Evolutionary conservation across 1,140 invertebrate genomes (phyloP).

Genomic region (Eriocheir sinensis): DNA sequence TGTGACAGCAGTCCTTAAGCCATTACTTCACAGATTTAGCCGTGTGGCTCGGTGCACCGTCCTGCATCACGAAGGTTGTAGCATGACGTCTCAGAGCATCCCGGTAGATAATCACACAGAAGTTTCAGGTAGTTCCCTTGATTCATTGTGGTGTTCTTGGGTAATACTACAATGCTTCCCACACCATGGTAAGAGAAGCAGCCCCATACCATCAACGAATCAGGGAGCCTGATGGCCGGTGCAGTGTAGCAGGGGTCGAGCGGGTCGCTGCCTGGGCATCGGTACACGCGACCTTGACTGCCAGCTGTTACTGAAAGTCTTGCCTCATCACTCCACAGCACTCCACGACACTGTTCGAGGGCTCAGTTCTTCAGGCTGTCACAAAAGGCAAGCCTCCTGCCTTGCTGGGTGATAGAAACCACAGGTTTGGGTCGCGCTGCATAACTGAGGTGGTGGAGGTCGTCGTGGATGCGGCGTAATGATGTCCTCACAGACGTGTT

Average conservation of each 20-base stretch:
- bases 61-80: background rate
- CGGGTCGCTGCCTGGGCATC: too few relatives aligned
- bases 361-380: background rate
- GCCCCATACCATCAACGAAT: too few relatives aligned
- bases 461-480: too few relatives aligned
- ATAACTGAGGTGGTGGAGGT: background rate
- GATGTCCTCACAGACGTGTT: too few relatives aligned
- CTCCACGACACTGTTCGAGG: background rate
- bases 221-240: too few relatives aligned
- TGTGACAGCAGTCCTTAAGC: too few relatives aligned
- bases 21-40: background rate
- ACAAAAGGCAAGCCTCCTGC: background rate
- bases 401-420: background rate
- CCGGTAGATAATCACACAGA: background rate
- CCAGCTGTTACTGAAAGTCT: background rate
- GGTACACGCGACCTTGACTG: too few relatives aligned
- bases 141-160: too few relatives aligned
- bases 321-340: conserved; percentile 26
- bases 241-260: too few relatives aligned
- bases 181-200: too few relatives aligned
- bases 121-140: background rate
- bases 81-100: background rate
- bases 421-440: background rate
- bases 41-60: background rate
- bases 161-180: too few relatives aligned